These are phyloP conservation scores for Xerus rutilus DNA, from an alignment of 2,797 vertebrate species.

Conservation along the genomic window DNA sequence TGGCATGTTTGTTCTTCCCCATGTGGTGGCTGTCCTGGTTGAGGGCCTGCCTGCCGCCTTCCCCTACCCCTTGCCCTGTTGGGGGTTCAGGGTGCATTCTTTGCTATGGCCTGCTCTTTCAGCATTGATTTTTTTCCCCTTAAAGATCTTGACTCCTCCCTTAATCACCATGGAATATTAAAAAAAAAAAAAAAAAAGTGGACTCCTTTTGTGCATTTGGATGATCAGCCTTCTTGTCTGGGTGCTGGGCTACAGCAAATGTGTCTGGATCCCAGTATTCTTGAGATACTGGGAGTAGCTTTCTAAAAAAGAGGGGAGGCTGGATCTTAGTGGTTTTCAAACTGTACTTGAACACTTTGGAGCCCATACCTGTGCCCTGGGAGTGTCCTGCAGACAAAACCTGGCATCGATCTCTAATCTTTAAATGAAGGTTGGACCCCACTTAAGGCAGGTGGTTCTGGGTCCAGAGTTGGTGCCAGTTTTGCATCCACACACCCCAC, in stretches of 20 bases:
- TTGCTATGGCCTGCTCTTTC: constrained; percentile 12
- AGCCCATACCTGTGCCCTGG: not conserved
- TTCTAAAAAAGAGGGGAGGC: not conserved
- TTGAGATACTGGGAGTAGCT: not conserved
- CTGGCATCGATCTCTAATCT: not conserved
- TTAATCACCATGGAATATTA: not conserved
- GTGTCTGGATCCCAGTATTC: not conserved
- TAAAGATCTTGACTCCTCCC: constrained; percentile 12
- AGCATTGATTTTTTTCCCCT: not conserved
- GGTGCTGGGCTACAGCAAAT: not conserved
- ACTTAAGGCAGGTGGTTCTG: not conserved
- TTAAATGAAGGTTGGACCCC: not conserved
- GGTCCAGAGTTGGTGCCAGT: not conserved
- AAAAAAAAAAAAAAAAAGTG: not conserved
- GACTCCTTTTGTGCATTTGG: constrained; percentile 16
- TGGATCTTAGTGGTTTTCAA: constrained; percentile 42
- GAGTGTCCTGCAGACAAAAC: constrained; percentile 23
- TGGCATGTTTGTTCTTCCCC: constrained; percentile 87
- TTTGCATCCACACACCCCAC: not conserved
- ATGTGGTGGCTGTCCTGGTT: constrained; percentile 50
- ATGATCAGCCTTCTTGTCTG: not conserved
- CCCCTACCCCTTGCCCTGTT: not conserved
- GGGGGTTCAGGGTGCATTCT: constrained; percentile 45
- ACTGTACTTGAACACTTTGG: constrained; percentile 1
- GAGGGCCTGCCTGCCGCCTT: not conserved